Evolutionary conservation across 2,113 vertebrate species (phyloP), one percentile per base, ranked within the genome.

Genomic region (Perca flavescens): DNA sequence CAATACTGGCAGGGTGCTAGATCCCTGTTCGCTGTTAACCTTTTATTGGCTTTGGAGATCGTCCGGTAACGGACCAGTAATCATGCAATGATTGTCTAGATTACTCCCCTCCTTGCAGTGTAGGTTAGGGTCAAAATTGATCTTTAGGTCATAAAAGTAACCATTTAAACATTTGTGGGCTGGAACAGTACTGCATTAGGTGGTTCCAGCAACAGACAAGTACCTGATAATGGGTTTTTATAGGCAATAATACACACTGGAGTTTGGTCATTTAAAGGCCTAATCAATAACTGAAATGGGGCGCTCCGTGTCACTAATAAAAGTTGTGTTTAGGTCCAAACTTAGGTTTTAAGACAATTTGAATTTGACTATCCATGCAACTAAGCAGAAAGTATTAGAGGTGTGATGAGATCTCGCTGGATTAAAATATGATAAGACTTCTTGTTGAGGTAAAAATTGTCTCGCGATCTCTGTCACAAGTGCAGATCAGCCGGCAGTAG

Each of bases 91-190:
- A 70, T 64, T 10, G 61, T 31, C 49, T 47, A 1, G 13, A 75
- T 22, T 22, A 4, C 13, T 36, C 21, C 21, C 13, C 31, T 49
- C 17, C 21, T 56, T 58, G 40, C 49, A 17, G 47, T 10, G 16
- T 36, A 56, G 47, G 22, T 66, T 19, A 46, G 22, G 72, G 63
- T 79, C 65, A 52, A n/a, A 50, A 81, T 84, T 72, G 80, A 90
- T 83, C 69, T 25, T 53, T 3, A 15, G 64, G 77, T 64, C 69
- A 76, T 86, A 79, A 83, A 83, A 67, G 50, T 67, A 81, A 72
- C 77, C 74, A 52, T 80, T 86, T 60, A 86, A 67, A 75, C 16
- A 19, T 83, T 71, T 81, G 77, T 86, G 77, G 73, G n/a, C 58
- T 67, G 81, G 82, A 87, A 80, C 84, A 70, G 57, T 6, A 0